These are phyloP conservation scores for Cheilosia impressa DNA, from an alignment of 2,888 invertebrate species.

Conservation along the genomic window DNA sequence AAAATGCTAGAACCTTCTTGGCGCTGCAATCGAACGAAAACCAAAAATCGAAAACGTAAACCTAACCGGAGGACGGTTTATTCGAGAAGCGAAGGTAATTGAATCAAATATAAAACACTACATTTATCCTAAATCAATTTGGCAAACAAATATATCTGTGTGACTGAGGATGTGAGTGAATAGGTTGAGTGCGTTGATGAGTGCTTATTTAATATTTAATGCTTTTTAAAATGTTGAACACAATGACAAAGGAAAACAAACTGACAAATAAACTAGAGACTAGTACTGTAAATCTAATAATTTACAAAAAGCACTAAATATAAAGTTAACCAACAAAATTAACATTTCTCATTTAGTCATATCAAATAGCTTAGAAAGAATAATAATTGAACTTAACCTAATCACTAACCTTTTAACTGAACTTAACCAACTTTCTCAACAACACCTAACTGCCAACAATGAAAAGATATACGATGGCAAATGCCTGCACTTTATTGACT, in stretches of 20 bases:
- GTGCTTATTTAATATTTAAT: conserved; percentile 60
- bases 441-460: conserved; percentile 29
- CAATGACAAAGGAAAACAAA: background rate
- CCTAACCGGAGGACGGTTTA: conserved; percentile 96
- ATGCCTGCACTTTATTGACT: conserved; percentile 83
- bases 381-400: conserved; percentile 35
- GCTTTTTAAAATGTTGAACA: conserved; percentile 58
- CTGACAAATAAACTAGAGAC: conserved; percentile 13
- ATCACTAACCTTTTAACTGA: conserved; percentile 64
- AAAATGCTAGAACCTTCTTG: conserved; percentile 85
- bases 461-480: conserved; percentile 83
- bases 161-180: conserved; percentile 14
- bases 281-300: conserved; percentile 25
- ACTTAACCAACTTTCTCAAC: conserved; percentile 58
- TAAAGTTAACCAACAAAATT: conserved; percentile 55
- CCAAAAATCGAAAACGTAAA: conserved; percentile 98
- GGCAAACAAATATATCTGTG: conserved; percentile 16
- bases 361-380: background rate
- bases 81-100: conserved; percentile 98
- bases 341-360: background rate
- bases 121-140: conserved; percentile 16
- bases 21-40: conserved; percentile 95
- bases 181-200: conserved; percentile 13
- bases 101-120: background rate
- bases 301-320: conserved; percentile 74